Evolutionary conservation across 2,113 vertebrate genomes (phyloP).

Genomic region (Monarcha castaneiventris): DNA sequence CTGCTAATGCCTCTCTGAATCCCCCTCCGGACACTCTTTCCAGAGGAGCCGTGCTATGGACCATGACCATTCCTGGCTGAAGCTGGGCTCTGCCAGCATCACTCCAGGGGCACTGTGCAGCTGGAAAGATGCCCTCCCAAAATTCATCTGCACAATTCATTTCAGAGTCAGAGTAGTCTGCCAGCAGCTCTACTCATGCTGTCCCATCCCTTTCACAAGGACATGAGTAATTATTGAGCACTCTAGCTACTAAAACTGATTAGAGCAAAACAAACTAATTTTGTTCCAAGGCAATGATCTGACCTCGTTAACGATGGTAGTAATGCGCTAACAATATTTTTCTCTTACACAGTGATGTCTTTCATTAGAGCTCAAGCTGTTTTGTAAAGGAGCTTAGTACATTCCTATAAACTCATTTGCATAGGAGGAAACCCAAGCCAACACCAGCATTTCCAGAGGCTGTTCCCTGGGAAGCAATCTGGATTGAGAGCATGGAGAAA

Average conservation of each 20-base stretch:
- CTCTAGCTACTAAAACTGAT: constrained; percentile 5
- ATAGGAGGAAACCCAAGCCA: background rate
- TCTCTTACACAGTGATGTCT: background rate
- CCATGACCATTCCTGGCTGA: background rate
- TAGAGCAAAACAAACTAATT: constrained; percentile 36
- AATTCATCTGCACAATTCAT: background rate
- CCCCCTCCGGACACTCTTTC: background rate
- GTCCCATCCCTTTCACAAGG: constrained; percentile 1
- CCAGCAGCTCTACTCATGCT: background rate
- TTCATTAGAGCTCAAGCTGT: background rate
- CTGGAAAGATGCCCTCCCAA: background rate
- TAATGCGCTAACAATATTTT: background rate
- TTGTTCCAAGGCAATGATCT: background rate
- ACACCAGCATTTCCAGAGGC: background rate
- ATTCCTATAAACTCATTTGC: background rate
- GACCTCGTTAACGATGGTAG: background rate
- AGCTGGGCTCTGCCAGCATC: background rate
- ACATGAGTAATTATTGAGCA: constrained; percentile 2
- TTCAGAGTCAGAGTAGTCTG: background rate
- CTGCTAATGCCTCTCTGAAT: background rate
- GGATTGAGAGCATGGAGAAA: background rate
- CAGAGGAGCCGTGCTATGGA: background rate
- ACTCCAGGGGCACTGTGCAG: background rate
- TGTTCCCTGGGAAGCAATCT: background rate
- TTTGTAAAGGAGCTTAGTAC: background rate